Conservation (phyloP, 2,113 vertebrate genomes). For the Albula glossodonta region DNA sequence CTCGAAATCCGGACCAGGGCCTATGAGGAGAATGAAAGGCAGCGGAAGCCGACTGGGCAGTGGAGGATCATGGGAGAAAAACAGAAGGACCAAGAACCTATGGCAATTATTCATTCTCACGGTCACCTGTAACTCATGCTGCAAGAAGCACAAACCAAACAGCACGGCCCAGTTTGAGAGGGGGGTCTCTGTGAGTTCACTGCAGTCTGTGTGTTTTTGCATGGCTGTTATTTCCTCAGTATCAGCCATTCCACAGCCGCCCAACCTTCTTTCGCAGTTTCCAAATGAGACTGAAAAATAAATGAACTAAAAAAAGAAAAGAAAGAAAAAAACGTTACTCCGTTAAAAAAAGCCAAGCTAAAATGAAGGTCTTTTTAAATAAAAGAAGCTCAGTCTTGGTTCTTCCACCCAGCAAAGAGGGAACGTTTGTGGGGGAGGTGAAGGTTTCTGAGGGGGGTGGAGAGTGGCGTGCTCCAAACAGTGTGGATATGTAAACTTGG, state of each 20-base stretch:
- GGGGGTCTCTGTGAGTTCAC: too few relatives aligned
- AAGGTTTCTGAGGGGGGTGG: constrained; percentile 17
- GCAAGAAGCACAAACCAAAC: neutral
- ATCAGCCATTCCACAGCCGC: constrained; percentile 60
- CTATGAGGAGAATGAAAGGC: neutral
- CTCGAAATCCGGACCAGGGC: neutral
- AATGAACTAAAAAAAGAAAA: constrained; percentile 34
- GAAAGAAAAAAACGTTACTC: neutral
- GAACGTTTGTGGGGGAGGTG: neutral
- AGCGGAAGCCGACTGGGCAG: neutral
- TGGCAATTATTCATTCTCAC: neutral
- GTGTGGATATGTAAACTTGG: constrained; percentile 48
- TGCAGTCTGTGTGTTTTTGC: too few relatives aligned
- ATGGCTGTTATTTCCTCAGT: constrained; percentile 46
- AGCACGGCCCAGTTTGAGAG: neutral
- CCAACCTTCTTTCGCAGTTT: constrained; percentile 56
- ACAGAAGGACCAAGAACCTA: neutral
- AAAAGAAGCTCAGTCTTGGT: neutral
- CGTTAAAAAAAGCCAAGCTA: neutral
- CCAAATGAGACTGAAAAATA: constrained; percentile 3
- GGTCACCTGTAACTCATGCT: neutral
- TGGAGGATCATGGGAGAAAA: neutral
- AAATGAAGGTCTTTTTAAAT: neutral
- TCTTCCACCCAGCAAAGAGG: neutral
- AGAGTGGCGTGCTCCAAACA: constrained; percentile 17